Conservation (phyloP, 2,888 invertebrate genomes). For the Ennomos quercinarius region DNA sequence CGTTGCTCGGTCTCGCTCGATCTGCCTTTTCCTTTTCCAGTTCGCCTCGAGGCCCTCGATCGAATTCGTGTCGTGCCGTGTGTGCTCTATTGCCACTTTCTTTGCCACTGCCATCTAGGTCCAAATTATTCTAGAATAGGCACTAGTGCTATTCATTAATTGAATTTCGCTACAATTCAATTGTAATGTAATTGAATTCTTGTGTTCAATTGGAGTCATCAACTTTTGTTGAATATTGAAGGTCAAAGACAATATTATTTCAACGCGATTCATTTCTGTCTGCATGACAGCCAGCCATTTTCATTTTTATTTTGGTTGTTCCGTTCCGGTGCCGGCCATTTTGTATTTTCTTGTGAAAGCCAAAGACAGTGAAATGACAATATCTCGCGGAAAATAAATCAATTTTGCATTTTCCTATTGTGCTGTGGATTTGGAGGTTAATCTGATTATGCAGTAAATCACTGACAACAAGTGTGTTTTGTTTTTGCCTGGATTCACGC, state of each 20-base stretch:
- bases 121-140: conserved; percentile 14
- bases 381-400: conserved; percentile 65
- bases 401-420: conserved; percentile 28
- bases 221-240: conserved; percentile 23
- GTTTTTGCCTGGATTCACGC: conserved; percentile 20
- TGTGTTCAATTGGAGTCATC: conserved; percentile 1
- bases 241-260: conserved; percentile 24
- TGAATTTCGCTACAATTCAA: conserved; percentile 28
- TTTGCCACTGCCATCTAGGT: conserved; percentile 4
- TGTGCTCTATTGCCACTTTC: conserved; percentile 19
- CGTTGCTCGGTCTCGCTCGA: conserved; percentile 46
- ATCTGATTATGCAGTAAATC: conserved; percentile 3
- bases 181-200: conserved; percentile 9
- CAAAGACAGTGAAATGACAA: conserved; percentile 52
- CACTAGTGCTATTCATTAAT: conserved; percentile 11
- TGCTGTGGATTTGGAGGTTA: conserved; percentile 13
- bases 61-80: conserved; percentile 28
- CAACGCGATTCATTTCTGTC: conserved; percentile 28
- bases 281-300: conserved; percentile 49
- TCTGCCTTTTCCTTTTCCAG: conserved; percentile 30
- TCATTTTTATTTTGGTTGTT: conserved; percentile 45
- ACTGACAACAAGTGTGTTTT: conserved; percentile 15
- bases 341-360: conserved; percentile 67
- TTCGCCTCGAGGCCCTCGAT: conserved; percentile 33
- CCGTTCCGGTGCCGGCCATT: conserved; percentile 65